Percentiles rank a stretch among this genome's conserved stretches.
Conservation (phyloP, 2,113 vertebrate genomes). For the Brachirus orientalis region DNA sequence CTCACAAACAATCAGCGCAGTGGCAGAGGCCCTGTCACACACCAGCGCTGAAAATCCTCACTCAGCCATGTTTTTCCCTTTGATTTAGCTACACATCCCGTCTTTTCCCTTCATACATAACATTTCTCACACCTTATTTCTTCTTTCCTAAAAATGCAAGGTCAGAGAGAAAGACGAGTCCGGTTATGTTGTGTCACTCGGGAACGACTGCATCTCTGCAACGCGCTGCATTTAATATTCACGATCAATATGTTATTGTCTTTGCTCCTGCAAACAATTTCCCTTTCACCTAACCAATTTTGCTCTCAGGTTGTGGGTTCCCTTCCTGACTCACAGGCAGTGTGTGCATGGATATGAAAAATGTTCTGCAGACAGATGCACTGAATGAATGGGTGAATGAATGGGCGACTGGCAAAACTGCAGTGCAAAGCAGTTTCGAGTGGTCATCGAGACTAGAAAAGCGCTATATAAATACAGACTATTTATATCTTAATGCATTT, state of each 20-base stretch:
- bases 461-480: too few species aligned
- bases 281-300: slow-evolving; percentile 56
- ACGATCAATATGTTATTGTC: slow-evolving; percentile 23
- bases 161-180: slow-evolving; percentile 41
- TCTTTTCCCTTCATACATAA: slow-evolving; percentile 4
- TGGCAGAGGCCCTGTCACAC: slow-evolving; percentile 60
- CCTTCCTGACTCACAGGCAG: too few species aligned
- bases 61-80: slow-evolving; percentile 24
- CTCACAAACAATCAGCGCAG: slow-evolving; percentile 60
- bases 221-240: slow-evolving; percentile 28
- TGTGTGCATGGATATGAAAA: too few species aligned
- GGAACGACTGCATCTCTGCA: slow-evolving; percentile 23
- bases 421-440: too few species aligned
- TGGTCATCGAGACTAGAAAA: too few species aligned
- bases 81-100: slow-evolving; percentile 32
- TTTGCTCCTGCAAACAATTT: slow-evolving; percentile 48
- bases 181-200: slow-evolving; percentile 46
- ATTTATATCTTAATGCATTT: too few species aligned
- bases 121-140: slow-evolving; percentile 40
- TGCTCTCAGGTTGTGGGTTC: too few species aligned
- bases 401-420: too few species aligned
- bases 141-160: slow-evolving; percentile 19
- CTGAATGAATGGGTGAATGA: too few species aligned
- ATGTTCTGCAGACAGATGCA: too few species aligned
- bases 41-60: slow-evolving; percentile 20